Base-by-base conservation (phyloP, 1,140 invertebrate species). In the Mya arenaria region DNA sequence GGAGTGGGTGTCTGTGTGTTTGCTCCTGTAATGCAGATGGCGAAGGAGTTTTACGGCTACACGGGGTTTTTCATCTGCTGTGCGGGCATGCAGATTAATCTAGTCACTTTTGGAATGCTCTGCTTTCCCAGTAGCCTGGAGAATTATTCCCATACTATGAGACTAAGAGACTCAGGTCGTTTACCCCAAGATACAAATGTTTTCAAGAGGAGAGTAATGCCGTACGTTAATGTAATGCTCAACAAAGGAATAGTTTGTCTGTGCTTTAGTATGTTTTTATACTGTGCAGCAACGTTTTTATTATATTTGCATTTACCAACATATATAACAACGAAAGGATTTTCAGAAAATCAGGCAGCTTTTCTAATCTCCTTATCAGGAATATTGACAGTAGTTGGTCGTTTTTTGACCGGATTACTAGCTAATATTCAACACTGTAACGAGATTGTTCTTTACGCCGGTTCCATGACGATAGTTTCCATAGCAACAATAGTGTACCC, bases 11-110 rank as follows among this genome's bases (percentile, higher is more conserved):
- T 83, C 8, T 63, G 74, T 62, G 34, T 55, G 4, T 68, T 75
- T 39, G 65, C 82, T 25, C 72, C 73, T 17, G 30, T 75, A 1
- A 71, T 83, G 41, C 32, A 77, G 23, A 15, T 75, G 6, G 55
- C 62, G 2, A 32, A 55, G 44, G 72, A 77, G 19, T 25, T 71
- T 17, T 83, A 83, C 52, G 82, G 82, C 13, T 34, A 37, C 34
- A 56, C 15, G 4, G 82, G 82, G 25, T 69, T 83, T 39, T 83
- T 83, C 65, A 75, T 83, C 1, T 56, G 48, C 17, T 41, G 75
- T 36, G 72, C 72, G 19, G 55, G 52, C 3, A 71, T 83, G 34
- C 25, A 62, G 32, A 28, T 32, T 32, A 68, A 83, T 48, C 32
- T 77, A 4, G 15, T 75, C 37, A 62, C 60, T 15, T 83, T 83